Base-by-base conservation (phyloP, 2,797 vertebrate genomes). In the Psittacula echo region DNA sequence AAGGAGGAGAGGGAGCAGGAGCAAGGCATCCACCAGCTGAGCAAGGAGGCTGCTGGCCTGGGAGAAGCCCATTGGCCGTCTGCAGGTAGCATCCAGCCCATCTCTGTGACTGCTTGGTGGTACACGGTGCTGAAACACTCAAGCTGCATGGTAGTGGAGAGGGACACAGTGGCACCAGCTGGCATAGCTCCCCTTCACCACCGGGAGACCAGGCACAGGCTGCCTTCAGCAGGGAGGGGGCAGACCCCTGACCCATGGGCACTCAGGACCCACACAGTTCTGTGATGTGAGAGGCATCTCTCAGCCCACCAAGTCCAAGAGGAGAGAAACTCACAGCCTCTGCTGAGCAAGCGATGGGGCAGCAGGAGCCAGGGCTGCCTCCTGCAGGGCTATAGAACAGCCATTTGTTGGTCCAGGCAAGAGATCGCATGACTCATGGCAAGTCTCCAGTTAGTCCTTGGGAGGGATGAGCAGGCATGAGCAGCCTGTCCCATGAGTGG, bases 261-360 rank as follows among this genome's bases (percentile, higher is more conserved):
- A 81, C 77, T 87, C 21, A 1, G 68, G 29, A 88, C 71, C 75
- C 90, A 93, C 16, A 9, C 64, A 82, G 71, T 78, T 88, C 87
- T 5, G 9, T 65, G 83, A 74, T 90, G 91, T 50, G 80, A 95
- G 51, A 95, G 45, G 71, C 65, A 85, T 45, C 85, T 95, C 93
- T 90, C 85, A 78, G 79, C 85, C 82, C 77, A 82, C 77, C 65
- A 89, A 61, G 61, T 94, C 88, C 84, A 82, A 90, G 85, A 94
- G 86, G 61, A 94, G 91, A 95, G 87, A 95, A 90, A 96, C 53
- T 86, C 77, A 61, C 82, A 90, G 93, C 85, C 86, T 92, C 95
- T 94, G 91, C 90, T 83, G 94, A 94, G 77, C 2, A 27, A 93
- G 64, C 15, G 0, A 74, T 41, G 45, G 53, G 83, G 78, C 77